Evolutionary conservation across 2,888 invertebrate species (phyloP).

Genomic region (Nowickia ferox): DNA sequence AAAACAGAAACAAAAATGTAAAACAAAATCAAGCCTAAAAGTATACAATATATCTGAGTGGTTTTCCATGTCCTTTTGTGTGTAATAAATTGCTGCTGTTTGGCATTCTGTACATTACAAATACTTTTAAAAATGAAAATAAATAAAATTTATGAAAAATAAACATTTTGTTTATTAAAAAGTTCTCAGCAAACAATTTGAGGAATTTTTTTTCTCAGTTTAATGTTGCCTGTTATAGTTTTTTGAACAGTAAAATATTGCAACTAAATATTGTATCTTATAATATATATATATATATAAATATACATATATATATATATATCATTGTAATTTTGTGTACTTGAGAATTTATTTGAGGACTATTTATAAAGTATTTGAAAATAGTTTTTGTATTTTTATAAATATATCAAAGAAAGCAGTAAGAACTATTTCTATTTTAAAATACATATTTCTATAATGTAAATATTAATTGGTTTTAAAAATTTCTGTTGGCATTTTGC

Average conservation of each 20-base stretch:
- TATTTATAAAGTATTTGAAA: not conserved
- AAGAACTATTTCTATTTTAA: conserved; percentile 16
- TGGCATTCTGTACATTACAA: conserved; percentile 36
- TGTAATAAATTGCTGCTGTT: conserved; percentile 59
- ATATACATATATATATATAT: conserved; percentile 4
- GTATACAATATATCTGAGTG: conserved; percentile 66
- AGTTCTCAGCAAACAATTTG: conserved; percentile 52
- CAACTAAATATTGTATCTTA: conserved; percentile 32
- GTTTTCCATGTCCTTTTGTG: conserved; percentile 68
- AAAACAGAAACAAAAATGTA: conserved; percentile 20
- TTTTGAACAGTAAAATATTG: conserved; percentile 31
- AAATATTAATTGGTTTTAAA: conserved; percentile 5
- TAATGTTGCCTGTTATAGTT: not conserved
- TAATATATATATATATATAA: not conserved
- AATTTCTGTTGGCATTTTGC: conserved; percentile 22
- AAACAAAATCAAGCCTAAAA: conserved; percentile 62
- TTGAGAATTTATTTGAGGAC: not conserved
- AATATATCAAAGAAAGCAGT: conserved; percentile 3
- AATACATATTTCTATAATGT: conserved; percentile 18
- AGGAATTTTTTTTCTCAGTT: conserved; percentile 26
- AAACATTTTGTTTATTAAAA: conserved; percentile 62
- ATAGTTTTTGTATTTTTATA: not conserved
- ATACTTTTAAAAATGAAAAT: conserved; percentile 43
- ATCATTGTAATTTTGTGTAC: too few species aligned
- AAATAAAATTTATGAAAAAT: conserved; percentile 64